Conservation (phyloP, 2,888 invertebrate species). For the Saturnia japonica region DNA sequence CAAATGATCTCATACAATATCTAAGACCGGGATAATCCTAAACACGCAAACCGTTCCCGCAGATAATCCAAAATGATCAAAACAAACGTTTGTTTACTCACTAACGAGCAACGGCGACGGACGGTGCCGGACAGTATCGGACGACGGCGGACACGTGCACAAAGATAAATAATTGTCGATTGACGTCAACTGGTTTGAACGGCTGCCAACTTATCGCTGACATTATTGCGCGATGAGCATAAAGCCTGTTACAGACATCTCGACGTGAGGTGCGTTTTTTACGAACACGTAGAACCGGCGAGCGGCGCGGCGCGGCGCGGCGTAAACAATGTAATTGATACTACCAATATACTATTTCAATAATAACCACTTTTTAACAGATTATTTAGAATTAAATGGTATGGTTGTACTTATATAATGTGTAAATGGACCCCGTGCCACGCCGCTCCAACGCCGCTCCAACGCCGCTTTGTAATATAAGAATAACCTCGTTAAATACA, state of each 20-base stretch:
- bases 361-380: too few species aligned
- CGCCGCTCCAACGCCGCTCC: too few species aligned
- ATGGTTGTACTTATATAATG: neutral
- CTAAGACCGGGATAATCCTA: neutral
- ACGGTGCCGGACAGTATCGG: neutral
- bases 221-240: neutral
- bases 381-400: neutral
- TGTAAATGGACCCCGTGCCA: neutral
- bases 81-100: slow-evolving; percentile 6
- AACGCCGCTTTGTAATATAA: too few species aligned
- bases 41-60: neutral
- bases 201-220: slow-evolving; percentile 1
- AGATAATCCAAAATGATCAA: slow-evolving; percentile 5
- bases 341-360: neutral
- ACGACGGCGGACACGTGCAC: neutral
- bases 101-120: neutral
- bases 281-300: neutral
- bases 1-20: neutral
- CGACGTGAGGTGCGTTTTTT: neutral
- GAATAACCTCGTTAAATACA: too few species aligned
- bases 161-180: neutral
- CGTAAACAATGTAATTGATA: neutral
- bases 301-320: neutral
- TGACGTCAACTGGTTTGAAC: neutral
- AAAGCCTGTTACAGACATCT: slow-evolving; percentile 1